Conservation (phyloP, 2,113 vertebrate genomes). For the Cebidichthys violaceus region DNA sequence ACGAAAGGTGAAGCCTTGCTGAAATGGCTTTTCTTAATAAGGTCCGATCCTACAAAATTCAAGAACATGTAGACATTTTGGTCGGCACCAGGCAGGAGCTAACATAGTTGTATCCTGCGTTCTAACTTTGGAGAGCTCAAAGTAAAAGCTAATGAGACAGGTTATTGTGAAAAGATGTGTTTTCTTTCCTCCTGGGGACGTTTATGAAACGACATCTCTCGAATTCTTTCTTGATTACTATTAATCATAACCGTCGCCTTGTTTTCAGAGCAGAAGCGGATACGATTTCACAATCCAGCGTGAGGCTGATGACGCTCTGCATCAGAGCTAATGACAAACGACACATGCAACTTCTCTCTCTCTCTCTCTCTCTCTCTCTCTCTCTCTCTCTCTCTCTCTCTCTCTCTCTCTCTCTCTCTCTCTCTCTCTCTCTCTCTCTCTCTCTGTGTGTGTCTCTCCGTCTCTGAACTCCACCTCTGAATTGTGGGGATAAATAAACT, state of each 20-base stretch:
- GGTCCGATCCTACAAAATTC: slow-evolving; percentile 10
- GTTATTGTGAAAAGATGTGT: slow-evolving; percentile 3
- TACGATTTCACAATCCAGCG: slow-evolving; percentile 27
- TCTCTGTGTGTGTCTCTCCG: slow-evolving; percentile 46
- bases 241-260: slow-evolving; percentile 1
- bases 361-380: too few relatives aligned
- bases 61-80: slow-evolving; percentile 40
- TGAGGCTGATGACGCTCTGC: neutral
- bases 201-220: slow-evolving; percentile 14
- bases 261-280: slow-evolving; percentile 31
- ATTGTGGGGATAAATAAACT: slow-evolving; percentile 49
- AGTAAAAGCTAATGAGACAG: neutral
- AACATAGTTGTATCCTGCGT: neutral
- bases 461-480: slow-evolving; percentile 36
- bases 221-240: slow-evolving; percentile 19
- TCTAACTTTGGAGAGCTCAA: slow-evolving; percentile 5
- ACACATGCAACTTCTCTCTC: slow-evolving; percentile 14
- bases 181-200: neutral
- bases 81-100: slow-evolving; percentile 5
- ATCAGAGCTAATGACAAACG: slow-evolving; percentile 17
- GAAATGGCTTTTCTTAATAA: neutral
- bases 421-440: too few relatives aligned
- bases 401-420: too few relatives aligned
- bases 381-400: too few relatives aligned
- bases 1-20: slow-evolving; percentile 2